A percentile compares a stretch with the other conserved stretches of the same genome.
These are phyloP conservation scores for Gymnoscopelus microlampas DNA, from an alignment of 2,797 vertebrate genomes.

Conservation along the genomic window DNA sequence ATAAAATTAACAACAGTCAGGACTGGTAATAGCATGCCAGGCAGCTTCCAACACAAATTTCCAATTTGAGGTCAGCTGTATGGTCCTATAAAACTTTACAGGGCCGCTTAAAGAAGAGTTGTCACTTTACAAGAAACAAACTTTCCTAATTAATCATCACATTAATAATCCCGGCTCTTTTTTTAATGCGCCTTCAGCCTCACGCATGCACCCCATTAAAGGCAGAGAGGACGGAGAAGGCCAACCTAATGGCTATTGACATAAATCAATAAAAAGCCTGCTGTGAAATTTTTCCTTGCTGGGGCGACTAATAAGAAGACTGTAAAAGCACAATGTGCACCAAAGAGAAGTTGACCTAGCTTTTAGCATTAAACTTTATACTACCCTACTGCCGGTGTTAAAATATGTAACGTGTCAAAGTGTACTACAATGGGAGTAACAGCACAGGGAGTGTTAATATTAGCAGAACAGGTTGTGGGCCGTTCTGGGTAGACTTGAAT, in stretches of 20 bases:
- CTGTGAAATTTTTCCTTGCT: slow-evolving; percentile 74
- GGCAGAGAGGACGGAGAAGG: slow-evolving; percentile 57
- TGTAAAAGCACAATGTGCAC: slow-evolving; percentile 76
- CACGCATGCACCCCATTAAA: slow-evolving; percentile 70
- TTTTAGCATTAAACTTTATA: slow-evolving; percentile 73
- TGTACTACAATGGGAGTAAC: slow-evolving; percentile 49
- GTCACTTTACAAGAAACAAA: slow-evolving; percentile 84
- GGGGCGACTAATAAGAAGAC: slow-evolving; percentile 75
- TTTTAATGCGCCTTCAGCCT: slow-evolving; percentile 64
- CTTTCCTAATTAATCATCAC: slow-evolving; percentile 83
- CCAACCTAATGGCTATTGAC: slow-evolving; percentile 77
- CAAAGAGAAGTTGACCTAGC: slow-evolving; percentile 71
- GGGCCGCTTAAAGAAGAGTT: slow-evolving; percentile 85
- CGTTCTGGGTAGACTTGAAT: slow-evolving; percentile 12
- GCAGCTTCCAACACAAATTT: slow-evolving; percentile 91
- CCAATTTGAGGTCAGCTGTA: slow-evolving; percentile 94
- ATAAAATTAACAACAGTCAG: slow-evolving; percentile 97
- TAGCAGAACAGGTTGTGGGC: slow-evolving; percentile 31
- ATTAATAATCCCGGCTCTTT: slow-evolving; percentile 72
- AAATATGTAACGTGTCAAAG: slow-evolving; percentile 72
- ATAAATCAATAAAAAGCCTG: slow-evolving; percentile 78
- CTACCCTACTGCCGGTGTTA: slow-evolving; percentile 57
- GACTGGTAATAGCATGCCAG: slow-evolving; percentile 83
- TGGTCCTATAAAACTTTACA: slow-evolving; percentile 94
- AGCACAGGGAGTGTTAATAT: slow-evolving; percentile 45